Base-by-base conservation (phyloP, 1,140 invertebrate species). In the Sipha flava region DNA sequence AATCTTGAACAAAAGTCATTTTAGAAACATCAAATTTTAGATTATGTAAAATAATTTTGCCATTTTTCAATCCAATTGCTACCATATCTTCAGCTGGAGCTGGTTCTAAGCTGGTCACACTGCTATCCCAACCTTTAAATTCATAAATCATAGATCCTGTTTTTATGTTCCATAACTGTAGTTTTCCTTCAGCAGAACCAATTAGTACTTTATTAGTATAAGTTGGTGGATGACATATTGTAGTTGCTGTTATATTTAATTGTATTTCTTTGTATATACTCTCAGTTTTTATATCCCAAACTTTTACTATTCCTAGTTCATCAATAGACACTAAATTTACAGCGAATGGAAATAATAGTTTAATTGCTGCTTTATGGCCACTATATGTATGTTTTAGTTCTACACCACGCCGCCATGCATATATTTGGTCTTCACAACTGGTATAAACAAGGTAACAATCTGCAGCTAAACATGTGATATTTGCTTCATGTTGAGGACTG, bases 151-250 rank as follows among this genome's bases (percentile, higher is more conserved):
- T 87, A 84, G 92, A 93, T 72, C 90, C 88, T 82, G 90, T 90
- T 77, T 92, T 91, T 5, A 98, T 86, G 87, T 98, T 99, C 94
- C 95, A 96, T 62, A 98, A 85, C 83, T 98, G 94, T 80, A 99
- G 81, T 47, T 87, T 85, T 0, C 97, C 97, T 85, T 98, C 94
- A 73, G 91, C 88, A 82, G 95, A 97, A 16, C 93, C 97, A 64
- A 99, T 85, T n/a, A 99, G 85, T 64, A 98, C 90, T 87, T 98
- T 99, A 85, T 99, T 98, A 2, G 96, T 85, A 84, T 98, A 99
- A 0, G 96, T 96, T 59, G 88, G 90, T 2, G 96, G 97, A 88
- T 99, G 97, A 64, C 92, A 87, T 1, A 97, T 81, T 0, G 92
- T 87, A 0, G 92, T 91, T 18, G 85, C 85, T 0, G 89, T 85